phyloP scores from a whole-genome alignment of 2,888 invertebrate species.

The Biston betularia region DNA sequence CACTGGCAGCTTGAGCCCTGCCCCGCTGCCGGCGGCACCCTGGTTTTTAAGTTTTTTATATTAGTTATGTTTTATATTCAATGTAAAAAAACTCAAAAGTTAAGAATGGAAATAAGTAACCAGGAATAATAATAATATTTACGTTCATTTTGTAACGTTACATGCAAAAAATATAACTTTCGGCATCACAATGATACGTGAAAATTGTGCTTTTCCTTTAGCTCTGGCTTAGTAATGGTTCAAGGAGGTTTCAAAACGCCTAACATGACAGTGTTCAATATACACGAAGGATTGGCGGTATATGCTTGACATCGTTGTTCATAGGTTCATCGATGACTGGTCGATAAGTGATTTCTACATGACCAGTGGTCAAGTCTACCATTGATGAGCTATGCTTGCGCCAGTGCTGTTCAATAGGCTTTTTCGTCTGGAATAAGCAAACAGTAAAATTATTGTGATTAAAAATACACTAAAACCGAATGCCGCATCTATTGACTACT shows the following conservation, averaged over 20 bases:
- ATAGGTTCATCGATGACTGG: conserved; percentile 97
- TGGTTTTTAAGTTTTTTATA: no score
- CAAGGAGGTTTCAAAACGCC: neutral
- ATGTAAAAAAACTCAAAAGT: no score
- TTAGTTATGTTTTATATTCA: no score
- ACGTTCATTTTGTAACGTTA: neutral
- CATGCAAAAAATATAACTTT: neutral
- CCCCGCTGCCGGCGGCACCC: no score
- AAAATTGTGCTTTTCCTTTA: neutral
- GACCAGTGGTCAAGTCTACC: conserved; percentile 90
- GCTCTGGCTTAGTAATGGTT: neutral
- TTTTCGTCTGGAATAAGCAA: conserved; percentile 82
- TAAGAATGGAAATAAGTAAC: no score
- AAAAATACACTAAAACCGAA: neutral
- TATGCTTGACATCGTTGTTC: conserved; percentile 91
- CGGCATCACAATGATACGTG: no score
- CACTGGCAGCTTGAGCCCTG: no score
- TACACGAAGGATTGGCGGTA: conserved; percentile 97
- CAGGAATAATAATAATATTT: no score
- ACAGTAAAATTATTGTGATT: neutral
- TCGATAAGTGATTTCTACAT: conserved; percentile 93
- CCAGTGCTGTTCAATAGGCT: conserved; percentile 95
- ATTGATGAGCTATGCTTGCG: conserved; percentile 97
- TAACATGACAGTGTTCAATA: conserved; percentile 86
- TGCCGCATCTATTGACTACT: no score